Evolutionary conservation across 1,140 invertebrate genomes (phyloP).

Genomic region (Camponotus pennsylvanicus): DNA sequence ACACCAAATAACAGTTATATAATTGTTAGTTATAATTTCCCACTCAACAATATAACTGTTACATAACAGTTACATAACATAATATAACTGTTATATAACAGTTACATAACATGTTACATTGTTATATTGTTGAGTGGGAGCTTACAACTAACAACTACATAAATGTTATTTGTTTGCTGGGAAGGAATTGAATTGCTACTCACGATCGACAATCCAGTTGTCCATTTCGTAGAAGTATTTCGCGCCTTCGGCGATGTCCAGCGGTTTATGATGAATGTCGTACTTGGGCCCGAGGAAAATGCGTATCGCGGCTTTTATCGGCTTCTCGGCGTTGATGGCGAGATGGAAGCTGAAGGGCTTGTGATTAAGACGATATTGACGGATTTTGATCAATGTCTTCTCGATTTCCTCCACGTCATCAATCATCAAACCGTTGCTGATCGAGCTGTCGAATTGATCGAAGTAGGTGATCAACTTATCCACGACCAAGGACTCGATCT

Average conservation of each 20-base stretch:
- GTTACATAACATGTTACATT: no score
- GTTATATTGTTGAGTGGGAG: no score
- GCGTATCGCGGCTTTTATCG: slow-evolving; percentile 87
- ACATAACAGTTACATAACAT: no score
- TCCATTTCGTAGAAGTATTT: slow-evolving; percentile 90
- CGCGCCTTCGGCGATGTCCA: slow-evolving; percentile 85
- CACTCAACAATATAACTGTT: no score
- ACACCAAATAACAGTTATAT: no score
- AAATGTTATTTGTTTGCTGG: no score
- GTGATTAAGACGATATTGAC: slow-evolving; percentile 86
- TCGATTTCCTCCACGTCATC: slow-evolving; percentile 77
- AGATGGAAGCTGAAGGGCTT: slow-evolving; percentile 89
- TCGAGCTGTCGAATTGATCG: slow-evolving; percentile 89
- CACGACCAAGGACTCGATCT: slow-evolving; percentile 88
- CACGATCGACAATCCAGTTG: slow-evolving; percentile 81
- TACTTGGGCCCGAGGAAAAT: slow-evolving; percentile 91
- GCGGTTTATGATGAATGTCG: slow-evolving; percentile 86
- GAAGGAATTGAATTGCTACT: slow-evolving; percentile 62
- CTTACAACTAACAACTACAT: no score
- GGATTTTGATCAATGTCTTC: slow-evolving; percentile 73
- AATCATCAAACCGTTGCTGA: slow-evolving; percentile 88
- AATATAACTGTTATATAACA: no score
- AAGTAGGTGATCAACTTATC: slow-evolving; percentile 91
- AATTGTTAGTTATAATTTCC: no score
- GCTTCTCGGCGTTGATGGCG: slow-evolving; percentile 87